A percentile compares a stretch with the other conserved stretches of the same genome.
These are phyloP conservation scores for Dione vanillae DNA, from an alignment of 2,888 invertebrate genomes.

Conservation along the genomic window DNA sequence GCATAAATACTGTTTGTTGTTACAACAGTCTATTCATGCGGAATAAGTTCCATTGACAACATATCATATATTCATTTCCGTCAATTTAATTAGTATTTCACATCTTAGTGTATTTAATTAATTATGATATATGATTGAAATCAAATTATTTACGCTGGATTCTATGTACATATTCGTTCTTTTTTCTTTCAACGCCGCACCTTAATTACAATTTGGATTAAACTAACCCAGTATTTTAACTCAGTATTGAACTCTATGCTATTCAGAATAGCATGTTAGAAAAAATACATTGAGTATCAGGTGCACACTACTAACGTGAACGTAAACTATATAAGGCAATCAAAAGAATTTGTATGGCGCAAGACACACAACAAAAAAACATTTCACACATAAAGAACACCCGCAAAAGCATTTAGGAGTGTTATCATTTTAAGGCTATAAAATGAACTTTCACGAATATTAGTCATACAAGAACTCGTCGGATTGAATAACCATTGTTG, in stretches of 20 bases:
- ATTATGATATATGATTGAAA: constrained; percentile 8
- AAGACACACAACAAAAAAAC: neutral
- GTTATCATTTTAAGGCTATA: neutral
- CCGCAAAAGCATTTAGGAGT: neutral
- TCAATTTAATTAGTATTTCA: constrained; percentile 26
- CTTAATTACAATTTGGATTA: too few species aligned
- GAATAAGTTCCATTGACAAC: constrained; percentile 37
- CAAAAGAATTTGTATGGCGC: neutral
- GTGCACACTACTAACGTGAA: neutral
- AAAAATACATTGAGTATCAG: too few species aligned
- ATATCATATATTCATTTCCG: constrained; percentile 30
- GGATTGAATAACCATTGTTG: constrained; percentile 37
- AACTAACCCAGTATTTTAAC: too few species aligned
- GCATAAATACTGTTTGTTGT: neutral
- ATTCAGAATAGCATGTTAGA: too few species aligned
- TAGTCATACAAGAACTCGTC: constrained; percentile 33
- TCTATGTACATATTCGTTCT: too few species aligned
- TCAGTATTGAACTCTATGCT: too few species aligned
- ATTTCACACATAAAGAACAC: neutral
- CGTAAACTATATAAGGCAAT: neutral
- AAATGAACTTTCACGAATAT: constrained; percentile 36
- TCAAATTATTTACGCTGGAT: neutral
- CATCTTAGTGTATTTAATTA: constrained; percentile 12
- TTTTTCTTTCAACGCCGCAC: too few species aligned
- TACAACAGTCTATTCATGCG: constrained; percentile 22